Evolutionary conservation across 2,113 vertebrate genomes (phyloP).

Genomic region (Numida meleagris): DNA sequence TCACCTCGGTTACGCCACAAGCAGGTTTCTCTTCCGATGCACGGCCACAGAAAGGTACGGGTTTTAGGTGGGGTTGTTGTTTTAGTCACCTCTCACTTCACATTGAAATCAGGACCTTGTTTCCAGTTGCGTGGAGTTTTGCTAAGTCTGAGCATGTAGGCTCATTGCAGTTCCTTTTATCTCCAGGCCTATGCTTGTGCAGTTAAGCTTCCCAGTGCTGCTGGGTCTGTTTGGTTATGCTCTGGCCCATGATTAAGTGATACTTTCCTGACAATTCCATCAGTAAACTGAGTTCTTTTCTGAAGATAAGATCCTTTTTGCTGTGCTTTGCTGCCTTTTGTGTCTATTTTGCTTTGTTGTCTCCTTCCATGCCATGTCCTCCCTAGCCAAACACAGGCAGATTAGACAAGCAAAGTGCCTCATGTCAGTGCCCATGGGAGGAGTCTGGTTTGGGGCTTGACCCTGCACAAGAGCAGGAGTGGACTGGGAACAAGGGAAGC

Average conservation of each 20-base stretch:
- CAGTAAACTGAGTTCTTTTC: not conserved
- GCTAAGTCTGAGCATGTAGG: not conserved
- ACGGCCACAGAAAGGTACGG: not conserved
- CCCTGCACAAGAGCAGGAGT: not conserved
- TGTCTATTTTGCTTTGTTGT: not conserved
- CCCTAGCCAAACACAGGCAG: not conserved
- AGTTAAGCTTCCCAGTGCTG: not conserved
- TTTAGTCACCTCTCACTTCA: not conserved
- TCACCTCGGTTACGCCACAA: not conserved
- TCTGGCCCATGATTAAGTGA: not conserved
- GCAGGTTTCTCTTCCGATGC: not conserved
- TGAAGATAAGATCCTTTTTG: not conserved
- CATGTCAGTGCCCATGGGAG: not conserved
- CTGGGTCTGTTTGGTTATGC: not conserved
- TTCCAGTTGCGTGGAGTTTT: not conserved
- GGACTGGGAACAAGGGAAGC: not conserved
- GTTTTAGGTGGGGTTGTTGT: not conserved
- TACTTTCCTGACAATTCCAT: not conserved
- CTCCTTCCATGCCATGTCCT: not conserved
- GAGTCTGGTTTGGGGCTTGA: not conserved
- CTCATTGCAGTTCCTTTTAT: not conserved
- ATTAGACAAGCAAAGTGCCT: not conserved
- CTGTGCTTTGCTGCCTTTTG: not conserved
- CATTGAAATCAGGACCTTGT: not conserved
- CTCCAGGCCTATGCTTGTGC: not conserved